phyloP scores from a whole-genome alignment of 2,888 invertebrate species.

The Hyposoter didymator region DNA sequence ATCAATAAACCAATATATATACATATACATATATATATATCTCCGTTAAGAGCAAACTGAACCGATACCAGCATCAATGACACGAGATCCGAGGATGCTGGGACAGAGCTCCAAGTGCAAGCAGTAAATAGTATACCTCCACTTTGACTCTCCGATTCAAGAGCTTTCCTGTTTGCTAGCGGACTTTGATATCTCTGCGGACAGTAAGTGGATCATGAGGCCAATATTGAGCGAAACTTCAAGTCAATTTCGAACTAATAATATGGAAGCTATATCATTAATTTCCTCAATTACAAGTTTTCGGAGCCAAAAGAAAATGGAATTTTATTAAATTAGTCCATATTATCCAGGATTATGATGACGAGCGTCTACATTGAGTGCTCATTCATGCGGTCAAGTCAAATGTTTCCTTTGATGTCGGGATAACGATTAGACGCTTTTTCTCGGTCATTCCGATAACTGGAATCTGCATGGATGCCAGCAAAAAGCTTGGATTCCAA shows the following conservation, averaged over 20 bases:
- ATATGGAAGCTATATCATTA: not conserved
- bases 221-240: slow-evolving; percentile 2
- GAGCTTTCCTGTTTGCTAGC: slow-evolving; percentile 36
- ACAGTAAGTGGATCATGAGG: slow-evolving; percentile 16
- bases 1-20: slow-evolving; percentile 64
- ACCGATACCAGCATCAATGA: slow-evolving; percentile 36
- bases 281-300: not conserved
- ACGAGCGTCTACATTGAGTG: not conserved
- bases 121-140: slow-evolving; percentile 29
- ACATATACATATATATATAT: slow-evolving; percentile 8
- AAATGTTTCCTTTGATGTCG: not conserved
- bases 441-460: not conserved
- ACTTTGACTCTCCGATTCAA: slow-evolving; percentile 16
- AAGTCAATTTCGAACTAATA: not conserved
- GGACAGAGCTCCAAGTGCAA: slow-evolving; percentile 16
- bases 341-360: not conserved
- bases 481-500: not conserved
- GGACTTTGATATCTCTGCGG: slow-evolving; percentile 13
- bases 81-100: slow-evolving; percentile 40
- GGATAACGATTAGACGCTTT: too few species aligned
- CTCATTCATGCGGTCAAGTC: not conserved
- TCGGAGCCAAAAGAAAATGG: not conserved
- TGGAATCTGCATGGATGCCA: not conserved
- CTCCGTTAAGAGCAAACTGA: slow-evolving; percentile 27
- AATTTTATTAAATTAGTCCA: not conserved